A percentile compares a stretch with the other conserved stretches of the same genome.
phyloP scores from a whole-genome alignment of 2,113 vertebrate species.

The Dromaius novaehollandiae region DNA sequence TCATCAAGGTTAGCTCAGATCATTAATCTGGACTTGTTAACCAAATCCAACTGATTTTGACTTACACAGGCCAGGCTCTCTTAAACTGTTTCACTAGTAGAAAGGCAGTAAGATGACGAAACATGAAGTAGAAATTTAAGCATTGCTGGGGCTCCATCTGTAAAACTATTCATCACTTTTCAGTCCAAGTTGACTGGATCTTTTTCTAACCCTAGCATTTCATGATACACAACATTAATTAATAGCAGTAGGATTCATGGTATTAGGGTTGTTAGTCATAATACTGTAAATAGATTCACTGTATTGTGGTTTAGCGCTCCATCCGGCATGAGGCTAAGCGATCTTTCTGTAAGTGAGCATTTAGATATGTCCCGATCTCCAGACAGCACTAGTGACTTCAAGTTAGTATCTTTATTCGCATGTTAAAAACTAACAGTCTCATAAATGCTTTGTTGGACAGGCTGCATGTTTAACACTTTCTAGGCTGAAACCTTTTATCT shows the following conservation, averaged over 20 bases:
- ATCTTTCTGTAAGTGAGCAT: not conserved
- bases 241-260: not conserved
- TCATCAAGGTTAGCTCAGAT: not conserved
- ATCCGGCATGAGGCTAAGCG: not conserved
- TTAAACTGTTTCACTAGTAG: not conserved
- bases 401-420: not conserved
- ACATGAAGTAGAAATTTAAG: not conserved
- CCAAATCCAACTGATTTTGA: not conserved
- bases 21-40: not conserved
- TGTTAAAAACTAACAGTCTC: not conserved
- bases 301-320: not conserved
- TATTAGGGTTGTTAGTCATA: not conserved
- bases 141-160: not conserved
- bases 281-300: not conserved
- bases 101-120: not conserved
- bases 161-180: not conserved
- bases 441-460: not conserved
- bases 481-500: not conserved
- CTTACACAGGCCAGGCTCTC: not conserved
- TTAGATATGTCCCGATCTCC: not conserved
- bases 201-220: constrained; percentile 26
- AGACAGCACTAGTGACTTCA: not conserved
- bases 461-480: not conserved
- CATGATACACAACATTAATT: not conserved
- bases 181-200: not conserved